These are phyloP conservation scores for Lydus trimaculatus DNA, from an alignment of 2,888 invertebrate species.

Conservation along the genomic window DNA sequence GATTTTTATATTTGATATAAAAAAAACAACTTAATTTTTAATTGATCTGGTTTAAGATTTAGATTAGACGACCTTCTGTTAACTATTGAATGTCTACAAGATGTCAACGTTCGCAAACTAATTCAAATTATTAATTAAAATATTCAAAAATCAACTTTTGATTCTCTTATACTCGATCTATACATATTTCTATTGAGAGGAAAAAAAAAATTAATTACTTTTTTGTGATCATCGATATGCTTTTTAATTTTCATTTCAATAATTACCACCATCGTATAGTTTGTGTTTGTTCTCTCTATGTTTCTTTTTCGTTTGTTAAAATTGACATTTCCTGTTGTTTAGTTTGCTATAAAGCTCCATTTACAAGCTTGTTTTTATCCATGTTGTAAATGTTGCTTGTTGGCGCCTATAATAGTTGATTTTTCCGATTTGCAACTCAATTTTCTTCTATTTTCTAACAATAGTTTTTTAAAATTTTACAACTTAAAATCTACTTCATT, in stretches of 20 bases:
- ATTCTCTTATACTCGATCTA: not conserved
- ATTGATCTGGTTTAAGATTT: not conserved
- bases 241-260: not conserved
- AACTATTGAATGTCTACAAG: not conserved
- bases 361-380: slow-evolving; percentile 8
- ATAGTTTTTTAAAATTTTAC: not conserved
- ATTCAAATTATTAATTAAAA: not conserved
- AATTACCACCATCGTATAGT: not conserved
- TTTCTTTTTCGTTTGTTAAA: not conserved
- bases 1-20: not conserved
- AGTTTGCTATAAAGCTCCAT: slow-evolving; percentile 14
- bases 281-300: not conserved
- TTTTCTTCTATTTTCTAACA: not conserved
- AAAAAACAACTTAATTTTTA: not conserved
- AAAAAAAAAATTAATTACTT: not conserved
- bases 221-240: not conserved
- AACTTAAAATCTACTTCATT: not conserved
- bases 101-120: slow-evolving; percentile 3
- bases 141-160: not conserved
- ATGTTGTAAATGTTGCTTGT: not conserved
- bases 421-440: slow-evolving; percentile 2
- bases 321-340: slow-evolving; percentile 19
- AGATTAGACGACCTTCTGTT: not conserved
- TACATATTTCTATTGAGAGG: not conserved
- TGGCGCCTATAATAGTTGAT: slow-evolving; percentile 4